Base-by-base conservation (phyloP, 2,888 invertebrate genomes). In the Tortrix viridana region DNA sequence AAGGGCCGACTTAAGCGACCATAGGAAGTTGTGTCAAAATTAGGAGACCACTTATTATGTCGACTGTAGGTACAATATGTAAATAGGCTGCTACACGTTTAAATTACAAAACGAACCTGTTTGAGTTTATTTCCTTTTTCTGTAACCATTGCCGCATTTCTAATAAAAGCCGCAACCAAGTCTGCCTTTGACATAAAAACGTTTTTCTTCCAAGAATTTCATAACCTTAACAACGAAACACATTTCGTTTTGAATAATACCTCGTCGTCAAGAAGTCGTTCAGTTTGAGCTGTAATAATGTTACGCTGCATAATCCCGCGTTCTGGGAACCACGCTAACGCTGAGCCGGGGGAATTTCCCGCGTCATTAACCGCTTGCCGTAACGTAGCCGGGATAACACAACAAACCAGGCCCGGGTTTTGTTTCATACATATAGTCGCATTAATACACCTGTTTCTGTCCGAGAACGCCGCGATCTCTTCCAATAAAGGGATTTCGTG, bases 241-340 rank as follows among this genome's bases (percentile, higher is more conserved):
- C 53, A 48, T 63, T 63, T 57, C 50, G 49, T 56, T 47, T 43
- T 61, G 50, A 66, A 66, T 66, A 63, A 63, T 60, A 41, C 66
- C 60, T 67, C 65, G 66, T 60, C 58, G 59, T 60, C 62, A 54
- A 49, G 63, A 66, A 66, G 63, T 60, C 63, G 58, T 63, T 59
- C 26, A 46, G 55, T 68, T 68, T 56, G 69, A 69, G 74, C 74
- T 65, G 72, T 79, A 79, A 80, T 81, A 80, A 80, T 74, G 76
- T 84, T 80, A 77, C 79, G 73, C 73, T 80, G 81, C 75, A 83
- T 85, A 84, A 85, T 84, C 81, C 77, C 67, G 68, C 68, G 72
- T 81, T 84, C 79, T 69, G 69, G 75, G 75, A 75, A 75, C 74
- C 69, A 69, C 69, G 72, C 70, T 63, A 69, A 72, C 70, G 69